Evolutionary conservation across 2,113 vertebrate species (phyloP).

Genomic region (Gasterosteus aculeatus): DNA sequence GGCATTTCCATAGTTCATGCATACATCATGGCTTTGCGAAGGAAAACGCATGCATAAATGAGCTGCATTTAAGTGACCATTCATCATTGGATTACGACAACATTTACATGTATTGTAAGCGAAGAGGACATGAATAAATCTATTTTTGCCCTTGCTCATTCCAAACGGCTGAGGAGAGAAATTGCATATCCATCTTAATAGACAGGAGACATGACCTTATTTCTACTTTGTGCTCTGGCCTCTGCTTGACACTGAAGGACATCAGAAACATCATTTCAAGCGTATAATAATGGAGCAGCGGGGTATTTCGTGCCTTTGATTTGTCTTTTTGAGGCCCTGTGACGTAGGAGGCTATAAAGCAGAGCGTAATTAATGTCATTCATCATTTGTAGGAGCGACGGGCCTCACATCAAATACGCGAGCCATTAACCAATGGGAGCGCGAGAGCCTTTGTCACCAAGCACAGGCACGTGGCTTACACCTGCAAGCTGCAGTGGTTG

Average conservation of each 20-base stretch:
- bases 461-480: constrained; percentile 81
- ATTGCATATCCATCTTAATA: constrained; percentile 69
- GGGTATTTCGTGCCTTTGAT: constrained; percentile 67
- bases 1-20: constrained; percentile 39
- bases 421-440: constrained; percentile 75
- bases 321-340: constrained; percentile 62
- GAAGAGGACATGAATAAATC: constrained; percentile 73
- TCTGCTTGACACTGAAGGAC: constrained; percentile 68
- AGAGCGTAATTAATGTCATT: constrained; percentile 82
- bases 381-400: constrained; percentile 78
- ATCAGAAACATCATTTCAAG: constrained; percentile 64
- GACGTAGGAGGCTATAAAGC: constrained; percentile 74
- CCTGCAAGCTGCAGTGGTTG: constrained; percentile 72
- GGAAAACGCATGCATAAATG: constrained; percentile 42
- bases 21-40: constrained; percentile 42
- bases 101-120: constrained; percentile 65
- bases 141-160: constrained; percentile 41
- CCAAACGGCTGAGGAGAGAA: constrained; percentile 48
- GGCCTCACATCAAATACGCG: constrained; percentile 51
- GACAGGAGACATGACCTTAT: constrained; percentile 65
- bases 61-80: constrained; percentile 63
- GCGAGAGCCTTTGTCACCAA: constrained; percentile 62
- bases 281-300: constrained; percentile 70
- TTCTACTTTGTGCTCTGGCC: constrained; percentile 54
- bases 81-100: constrained; percentile 49